Evolutionary conservation across 2,797 vertebrate genomes (phyloP), one percentile per base, ranked within the genome.

Genomic region (Ambastaia sidthimunki): DNA sequence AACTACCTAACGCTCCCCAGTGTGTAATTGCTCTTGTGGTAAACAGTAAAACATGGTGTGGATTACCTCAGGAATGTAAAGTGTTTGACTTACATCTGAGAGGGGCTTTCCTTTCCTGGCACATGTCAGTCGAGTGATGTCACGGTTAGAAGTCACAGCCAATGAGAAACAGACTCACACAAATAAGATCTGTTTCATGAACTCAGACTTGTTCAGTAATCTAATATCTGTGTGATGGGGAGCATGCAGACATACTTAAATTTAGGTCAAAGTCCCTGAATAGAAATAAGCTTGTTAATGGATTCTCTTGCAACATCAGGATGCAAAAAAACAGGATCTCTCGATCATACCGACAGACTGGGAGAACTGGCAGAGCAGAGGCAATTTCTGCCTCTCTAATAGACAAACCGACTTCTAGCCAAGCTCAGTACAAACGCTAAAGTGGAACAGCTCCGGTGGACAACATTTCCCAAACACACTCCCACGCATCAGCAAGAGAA

Each of bases 371-470:
- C 76, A 48, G 88, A 83, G 68, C 4, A 86, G 81, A 78, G 72
- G 83, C 77, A 47, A 73, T 34, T 18, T 19, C 70, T 74, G 71
- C 83, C 77, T 80, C 73, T 13, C 87, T 90, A 88, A 91, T 87
- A 90, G 91, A 90, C 83, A 82, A 88, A 82, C 86, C 91, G 89
- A 90, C 90, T 90, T 74, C 74, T 82, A 55, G 91, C 89, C 90
- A 91, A 90, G 85, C 88, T 80, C 71, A 48, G 25, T 18, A 34
- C 16, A 11, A 71, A 21, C 63, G 76, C 69, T 71, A 72, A 83
- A 83, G 76, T 74, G 77, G 66, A 78, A 80, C 71, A 57, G 50
- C 67, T 71, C 19, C 6, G 44, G n/a, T 57, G 59, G 34, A 84
- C 28, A 47, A 77, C 87, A 89, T 86, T 81, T 86, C 76, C 86